Conservation (phyloP, 2,888 invertebrate species). For the Epinotia brunnichana region DNA sequence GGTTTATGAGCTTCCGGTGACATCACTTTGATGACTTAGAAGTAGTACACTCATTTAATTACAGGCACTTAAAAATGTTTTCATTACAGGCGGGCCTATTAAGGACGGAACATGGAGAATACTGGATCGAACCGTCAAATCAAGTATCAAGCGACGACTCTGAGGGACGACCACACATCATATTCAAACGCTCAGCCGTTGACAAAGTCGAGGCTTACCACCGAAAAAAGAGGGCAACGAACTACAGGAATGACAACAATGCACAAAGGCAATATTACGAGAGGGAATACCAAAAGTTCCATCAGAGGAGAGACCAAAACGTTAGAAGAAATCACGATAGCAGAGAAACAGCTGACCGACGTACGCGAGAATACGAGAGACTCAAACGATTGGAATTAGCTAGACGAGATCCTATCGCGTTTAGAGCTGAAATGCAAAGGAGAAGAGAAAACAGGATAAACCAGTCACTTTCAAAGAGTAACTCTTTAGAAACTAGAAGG, state of each 20-base stretch:
- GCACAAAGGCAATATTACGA: slow-evolving; percentile 73
- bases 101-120: slow-evolving; percentile 86
- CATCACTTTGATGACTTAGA: slow-evolving; percentile 18
- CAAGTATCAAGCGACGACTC: slow-evolving; percentile 70
- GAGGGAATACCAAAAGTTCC: slow-evolving; percentile 75
- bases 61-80: slow-evolving; percentile 16
- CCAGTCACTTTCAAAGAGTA: slow-evolving; percentile 60
- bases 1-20: slow-evolving; percentile 19
- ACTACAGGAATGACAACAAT: slow-evolving; percentile 55
- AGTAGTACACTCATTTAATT: slow-evolving; percentile 4
- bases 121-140: slow-evolving; percentile 88
- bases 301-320: slow-evolving; percentile 67
- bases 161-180: slow-evolving; percentile 85
- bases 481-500: slow-evolving; percentile 58
- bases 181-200: slow-evolving; percentile 88
- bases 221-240: slow-evolving; percentile 67
- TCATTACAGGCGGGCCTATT: slow-evolving; percentile 86
- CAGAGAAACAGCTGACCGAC: slow-evolving; percentile 85
- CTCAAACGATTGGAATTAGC: slow-evolving; percentile 68
- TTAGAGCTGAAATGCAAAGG: slow-evolving; percentile 65
- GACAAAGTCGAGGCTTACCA: slow-evolving; percentile 73
- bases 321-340: slow-evolving; percentile 79
- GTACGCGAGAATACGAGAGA: slow-evolving; percentile 68
- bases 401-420: slow-evolving; percentile 72
- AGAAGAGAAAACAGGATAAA: slow-evolving; percentile 68